Evolutionary conservation across 37 sponge, comb jelly and placozoan genomes (phyloP).

Genomic region (Haliclona indistincta): DNA sequence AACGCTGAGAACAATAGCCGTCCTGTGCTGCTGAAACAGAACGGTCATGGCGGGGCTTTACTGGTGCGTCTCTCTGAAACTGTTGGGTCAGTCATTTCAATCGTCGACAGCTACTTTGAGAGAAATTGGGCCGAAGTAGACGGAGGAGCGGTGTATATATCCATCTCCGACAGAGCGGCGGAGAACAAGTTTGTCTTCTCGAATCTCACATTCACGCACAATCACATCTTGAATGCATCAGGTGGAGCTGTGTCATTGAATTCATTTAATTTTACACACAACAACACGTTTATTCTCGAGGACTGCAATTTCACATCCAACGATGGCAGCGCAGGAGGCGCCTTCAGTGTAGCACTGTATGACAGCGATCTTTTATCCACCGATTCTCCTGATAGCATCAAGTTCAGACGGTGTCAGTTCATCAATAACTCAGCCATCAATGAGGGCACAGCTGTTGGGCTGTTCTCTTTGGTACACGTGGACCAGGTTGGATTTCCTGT

Average conservation of each 20-base stretch:
- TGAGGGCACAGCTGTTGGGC: slow-evolving; percentile 81
- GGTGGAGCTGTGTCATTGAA: slow-evolving; percentile 72
- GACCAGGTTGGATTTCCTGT: slow-evolving; percentile 80
- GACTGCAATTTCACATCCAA: slow-evolving; percentile 43
- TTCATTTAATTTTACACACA: slow-evolving; percentile 56
- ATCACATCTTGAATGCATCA: slow-evolving; percentile 45
- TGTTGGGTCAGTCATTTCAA: slow-evolving; percentile 11
- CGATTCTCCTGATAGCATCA: slow-evolving; percentile 30
- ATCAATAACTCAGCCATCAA: slow-evolving; percentile 46
- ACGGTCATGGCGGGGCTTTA: slow-evolving; percentile 75
- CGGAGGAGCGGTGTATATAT: slow-evolving; percentile 65
- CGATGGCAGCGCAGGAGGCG: slow-evolving; percentile 74
- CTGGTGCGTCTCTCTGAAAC: slow-evolving; percentile 29
- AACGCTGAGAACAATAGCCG: slow-evolving; percentile 36
- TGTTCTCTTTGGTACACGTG: slow-evolving; percentile 78
- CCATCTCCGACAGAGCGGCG: slow-evolving; percentile 30
- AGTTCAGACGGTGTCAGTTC: slow-evolving; percentile 57
- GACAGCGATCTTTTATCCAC: slow-evolving; percentile 46
- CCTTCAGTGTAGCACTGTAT: slow-evolving; percentile 67
- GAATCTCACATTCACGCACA: slow-evolving; percentile 30
- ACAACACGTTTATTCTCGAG: slow-evolving; percentile 41
- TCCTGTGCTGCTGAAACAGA: slow-evolving; percentile 61
- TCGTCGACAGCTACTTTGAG: slow-evolving; percentile 28
- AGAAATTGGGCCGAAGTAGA: slow-evolving; percentile 69
- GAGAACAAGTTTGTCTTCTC: slow-evolving; percentile 21